Evolutionary conservation across 2,797 vertebrate genomes (phyloP), one percentile per base, ranked within the genome.

Genomic region (Xenops minutus): DNA sequence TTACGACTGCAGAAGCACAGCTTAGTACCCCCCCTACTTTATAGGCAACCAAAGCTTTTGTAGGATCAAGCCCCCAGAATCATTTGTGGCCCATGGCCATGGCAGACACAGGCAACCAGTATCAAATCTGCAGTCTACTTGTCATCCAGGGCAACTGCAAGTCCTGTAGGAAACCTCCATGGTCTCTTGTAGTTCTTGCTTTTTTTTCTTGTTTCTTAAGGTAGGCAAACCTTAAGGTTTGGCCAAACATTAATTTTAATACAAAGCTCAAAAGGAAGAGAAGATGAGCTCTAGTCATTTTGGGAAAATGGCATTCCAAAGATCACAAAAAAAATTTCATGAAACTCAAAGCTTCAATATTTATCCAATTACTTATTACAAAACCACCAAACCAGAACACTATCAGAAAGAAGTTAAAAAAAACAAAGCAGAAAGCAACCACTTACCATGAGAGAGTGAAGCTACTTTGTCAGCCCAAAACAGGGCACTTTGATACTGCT

Each of bases 381-480:
- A 64, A 62, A 30, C 19, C 14, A 48, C 1, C 32, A 62, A 61
- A 77, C 3, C 6, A 34, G 39, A 80, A 58, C 5, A 12, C 11
- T 37, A 36, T 12, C 52, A 55, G 43, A 66, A 83, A 64, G 8
- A 56, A 67, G 14, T 54, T 54, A 43, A 10, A 71, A 84, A 84
- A 64, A 41, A 13, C 22, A 76, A 49, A 1, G 5, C 19, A 83
- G 85, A 58, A 91, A 79, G 23, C 6, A 61, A 32, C 34, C 49
- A 96, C 99, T 99, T 97, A 99, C 99, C 99, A 88, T 98, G 99
- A 89, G 99, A 99, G 14, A 99, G 98, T 4, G 99, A 99, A 75
- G 99, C 99, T 95, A 99, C 99, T 98, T 99, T 99, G 97, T 99
- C 99, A 90, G 99, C 99, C 99, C 99, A 99, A 97, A 99, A 99